These are phyloP conservation scores for Glyptemys insculpta DNA, from an alignment of 2,797 vertebrate species.

Conservation along the genomic window DNA sequence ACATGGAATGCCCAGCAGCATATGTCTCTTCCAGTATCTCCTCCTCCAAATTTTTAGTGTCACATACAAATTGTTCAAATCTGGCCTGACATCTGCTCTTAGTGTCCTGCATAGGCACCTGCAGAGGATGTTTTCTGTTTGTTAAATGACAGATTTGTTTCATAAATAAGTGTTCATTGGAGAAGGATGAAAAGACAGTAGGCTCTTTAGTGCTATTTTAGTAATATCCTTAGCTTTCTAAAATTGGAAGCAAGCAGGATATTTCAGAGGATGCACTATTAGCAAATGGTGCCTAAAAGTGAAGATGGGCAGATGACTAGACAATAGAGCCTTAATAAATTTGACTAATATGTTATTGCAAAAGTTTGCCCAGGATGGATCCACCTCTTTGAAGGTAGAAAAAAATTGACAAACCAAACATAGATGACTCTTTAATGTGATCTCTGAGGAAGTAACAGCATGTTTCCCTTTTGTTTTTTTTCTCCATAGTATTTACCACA, in stretches of 20 bases:
- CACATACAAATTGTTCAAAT: neutral
- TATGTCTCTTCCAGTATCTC: neutral
- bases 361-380: neutral
- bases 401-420: constrained; percentile 15
- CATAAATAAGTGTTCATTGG: neutral
- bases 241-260: constrained; percentile 31
- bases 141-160: too few relatives aligned
- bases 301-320: constrained; percentile 25
- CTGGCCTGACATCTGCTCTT: neutral
- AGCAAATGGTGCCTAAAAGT: constrained; percentile 30
- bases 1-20: neutral
- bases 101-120: constrained; percentile 31
- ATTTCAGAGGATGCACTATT: constrained; percentile 4
- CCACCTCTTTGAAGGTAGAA: constrained; percentile 14
- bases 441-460: neutral
- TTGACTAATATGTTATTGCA: constrained; percentile 13
- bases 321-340: constrained; percentile 4
- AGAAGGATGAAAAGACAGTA: neutral
- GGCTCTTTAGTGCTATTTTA: neutral
- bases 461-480: neutral
- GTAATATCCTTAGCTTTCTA: constrained; percentile 34
- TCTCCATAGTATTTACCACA: neutral
- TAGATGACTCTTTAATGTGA: neutral
- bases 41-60: neutral
- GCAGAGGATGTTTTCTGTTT: constrained; percentile 6